Evolutionary conservation across 2,113 vertebrate species (phyloP).

Genomic region (Podarcis cretensis): DNA sequence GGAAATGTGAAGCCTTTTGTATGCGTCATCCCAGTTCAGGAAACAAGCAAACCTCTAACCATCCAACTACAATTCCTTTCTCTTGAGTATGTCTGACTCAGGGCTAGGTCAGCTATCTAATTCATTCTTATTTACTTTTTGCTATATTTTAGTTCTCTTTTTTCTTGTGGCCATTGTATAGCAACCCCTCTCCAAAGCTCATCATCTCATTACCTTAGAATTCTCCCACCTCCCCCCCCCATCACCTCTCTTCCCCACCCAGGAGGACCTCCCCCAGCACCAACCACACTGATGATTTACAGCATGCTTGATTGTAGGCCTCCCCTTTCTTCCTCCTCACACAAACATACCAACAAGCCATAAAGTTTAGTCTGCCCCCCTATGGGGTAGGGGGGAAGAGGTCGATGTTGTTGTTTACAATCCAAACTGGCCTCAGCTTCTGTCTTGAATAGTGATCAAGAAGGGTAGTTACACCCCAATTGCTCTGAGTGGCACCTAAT

Average conservation of each 20-base stretch:
- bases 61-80: neutral
- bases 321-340: conserved; percentile 15
- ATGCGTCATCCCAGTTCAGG: conserved; percentile 3
- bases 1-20: neutral
- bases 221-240: conserved; percentile 33
- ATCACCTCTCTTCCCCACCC: neutral
- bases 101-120: neutral
- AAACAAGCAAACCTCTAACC: neutral
- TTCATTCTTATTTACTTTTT: conserved; percentile 24
- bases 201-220: conserved; percentile 64
- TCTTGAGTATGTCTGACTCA: neutral
- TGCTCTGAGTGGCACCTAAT: conserved; percentile 82
- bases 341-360: conserved; percentile 71
- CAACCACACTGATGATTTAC: conserved; percentile 65
- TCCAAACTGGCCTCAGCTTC: conserved; percentile 76
- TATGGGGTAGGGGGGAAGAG: neutral
- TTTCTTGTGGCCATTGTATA: conserved; percentile 30
- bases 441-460: conserved; percentile 85
- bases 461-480: conserved; percentile 79
- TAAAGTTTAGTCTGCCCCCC: conserved; percentile 72
- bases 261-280: conserved; percentile 39
- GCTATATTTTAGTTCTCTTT: neutral
- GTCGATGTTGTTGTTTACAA: conserved; percentile 71
- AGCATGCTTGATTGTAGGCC: conserved; percentile 54
- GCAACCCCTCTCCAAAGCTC: conserved; percentile 45